A percentile compares a stretch with the other conserved stretches of the same genome.
Evolutionary conservation across 1,140 invertebrate genomes (phyloP).

Genomic region (Pseudomyrmex gracilis): DNA sequence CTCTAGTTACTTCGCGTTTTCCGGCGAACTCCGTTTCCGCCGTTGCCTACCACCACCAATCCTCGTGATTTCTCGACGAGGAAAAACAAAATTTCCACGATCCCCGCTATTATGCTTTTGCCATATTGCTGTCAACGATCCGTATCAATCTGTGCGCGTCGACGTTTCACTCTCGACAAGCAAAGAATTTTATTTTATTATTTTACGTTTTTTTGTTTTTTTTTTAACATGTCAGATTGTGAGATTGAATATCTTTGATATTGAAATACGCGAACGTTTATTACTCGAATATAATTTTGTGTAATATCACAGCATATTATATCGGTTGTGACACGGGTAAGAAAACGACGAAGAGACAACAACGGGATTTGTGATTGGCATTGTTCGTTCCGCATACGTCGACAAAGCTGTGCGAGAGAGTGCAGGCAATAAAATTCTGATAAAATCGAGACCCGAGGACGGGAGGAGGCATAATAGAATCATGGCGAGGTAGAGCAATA

Average conservation of each 20-base stretch:
- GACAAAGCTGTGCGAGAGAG: neutral
- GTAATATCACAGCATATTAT: too few relatives aligned
- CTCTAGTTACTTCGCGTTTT: constrained; percentile 74
- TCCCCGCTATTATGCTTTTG: constrained; percentile 18
- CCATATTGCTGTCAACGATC: constrained; percentile 34
- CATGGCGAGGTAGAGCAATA: constrained; percentile 32
- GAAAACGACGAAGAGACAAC: too few relatives aligned
- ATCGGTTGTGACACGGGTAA: too few relatives aligned
- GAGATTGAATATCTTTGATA: neutral
- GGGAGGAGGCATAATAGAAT: constrained; percentile 42
- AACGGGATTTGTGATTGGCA: neutral
- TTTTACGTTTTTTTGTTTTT: too few relatives aligned
- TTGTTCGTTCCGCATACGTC: neutral
- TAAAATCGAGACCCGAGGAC: constrained; percentile 22
- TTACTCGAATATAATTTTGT: neutral
- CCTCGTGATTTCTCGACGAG: constrained; percentile 64
- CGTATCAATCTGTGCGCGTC: constrained; percentile 16
- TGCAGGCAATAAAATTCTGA: constrained; percentile 27
- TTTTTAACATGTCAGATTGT: neutral
- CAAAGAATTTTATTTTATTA: neutral
- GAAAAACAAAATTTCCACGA: constrained; percentile 62
- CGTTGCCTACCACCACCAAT: neutral
- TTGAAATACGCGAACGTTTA: neutral
- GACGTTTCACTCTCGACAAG: constrained; percentile 16
- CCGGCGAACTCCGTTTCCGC: constrained; percentile 63